Evolutionary conservation across 2,797 vertebrate species (phyloP).

Genomic region (Microcaecilia unicolor): DNA sequence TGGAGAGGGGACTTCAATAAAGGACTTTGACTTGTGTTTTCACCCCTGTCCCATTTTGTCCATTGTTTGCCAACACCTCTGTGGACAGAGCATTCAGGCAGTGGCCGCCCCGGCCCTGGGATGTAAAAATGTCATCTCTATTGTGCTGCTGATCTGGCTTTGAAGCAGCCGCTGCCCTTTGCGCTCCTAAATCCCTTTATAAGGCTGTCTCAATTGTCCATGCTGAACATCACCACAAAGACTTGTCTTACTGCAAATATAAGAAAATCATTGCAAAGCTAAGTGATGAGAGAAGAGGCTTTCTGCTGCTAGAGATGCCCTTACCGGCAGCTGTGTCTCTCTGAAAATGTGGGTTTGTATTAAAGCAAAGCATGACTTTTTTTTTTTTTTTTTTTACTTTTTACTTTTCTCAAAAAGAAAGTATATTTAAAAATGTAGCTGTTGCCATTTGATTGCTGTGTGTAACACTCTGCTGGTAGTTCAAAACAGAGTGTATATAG

Average conservation of each 20-base stretch:
- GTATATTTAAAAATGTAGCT: too few species aligned
- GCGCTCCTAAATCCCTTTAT: conserved; percentile 69
- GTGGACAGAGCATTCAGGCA: conserved; percentile 40
- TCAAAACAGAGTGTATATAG: too few species aligned
- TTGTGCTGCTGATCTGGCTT: conserved; percentile 59
- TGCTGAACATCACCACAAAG: conserved; percentile 31
- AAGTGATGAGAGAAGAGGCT: conserved; percentile 24
- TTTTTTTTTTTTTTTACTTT: too few species aligned
- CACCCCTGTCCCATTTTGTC: conserved; percentile 59
- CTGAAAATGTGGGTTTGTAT: too few species aligned
- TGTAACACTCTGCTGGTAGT: too few species aligned
- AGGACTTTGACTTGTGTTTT: conserved; percentile 59
- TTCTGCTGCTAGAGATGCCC: too few species aligned
- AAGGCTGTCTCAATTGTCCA: conserved; percentile 59
- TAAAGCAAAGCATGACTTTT: too few species aligned
- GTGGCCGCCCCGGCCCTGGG: conserved; percentile 53
- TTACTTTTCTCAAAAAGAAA: too few species aligned
- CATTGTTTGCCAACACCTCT: conserved; percentile 50
- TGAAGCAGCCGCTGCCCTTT: conserved; percentile 71
- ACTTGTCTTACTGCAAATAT: conserved; percentile 24
- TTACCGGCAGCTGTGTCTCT: too few species aligned
- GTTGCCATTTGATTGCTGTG: too few species aligned
- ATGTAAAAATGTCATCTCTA: conserved; percentile 79
- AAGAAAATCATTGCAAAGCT: conserved; percentile 38
- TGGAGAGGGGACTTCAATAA: conserved; percentile 41